These are phyloP conservation scores for Meloe dianella DNA, from an alignment of 2,888 invertebrate genomes.

Conservation along the genomic window DNA sequence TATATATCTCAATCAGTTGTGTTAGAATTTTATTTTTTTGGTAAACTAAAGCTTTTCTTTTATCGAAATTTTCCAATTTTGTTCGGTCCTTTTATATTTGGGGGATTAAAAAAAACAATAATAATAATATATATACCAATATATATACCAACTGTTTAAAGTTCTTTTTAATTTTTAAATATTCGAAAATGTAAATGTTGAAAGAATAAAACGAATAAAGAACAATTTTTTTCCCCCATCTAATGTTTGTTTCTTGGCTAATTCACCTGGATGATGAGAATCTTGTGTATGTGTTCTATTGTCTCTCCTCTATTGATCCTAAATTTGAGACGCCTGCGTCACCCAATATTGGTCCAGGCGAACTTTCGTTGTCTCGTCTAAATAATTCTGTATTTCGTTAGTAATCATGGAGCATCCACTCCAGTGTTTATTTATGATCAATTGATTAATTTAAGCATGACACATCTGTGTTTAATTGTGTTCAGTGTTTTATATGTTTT, in stretches of 20 bases:
- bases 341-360: slow-evolving; percentile 31
- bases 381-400: no score
- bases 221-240: slow-evolving; percentile 28
- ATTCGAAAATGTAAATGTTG: slow-evolving; percentile 34
- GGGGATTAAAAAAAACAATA: slow-evolving; percentile 26
- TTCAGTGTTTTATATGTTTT: slow-evolving; percentile 25
- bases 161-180: slow-evolving; percentile 35
- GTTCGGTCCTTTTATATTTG: not conserved
- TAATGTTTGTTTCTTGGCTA: slow-evolving; percentile 9
- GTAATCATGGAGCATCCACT: no score
- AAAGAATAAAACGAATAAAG: slow-evolving; percentile 29
- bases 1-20: not conserved
- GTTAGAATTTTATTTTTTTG: slow-evolving; percentile 23
- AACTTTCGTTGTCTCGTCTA: not conserved
- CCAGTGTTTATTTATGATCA: no score
- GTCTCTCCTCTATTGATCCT: slow-evolving; percentile 41
- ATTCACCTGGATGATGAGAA: not conserved
- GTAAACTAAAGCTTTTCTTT: slow-evolving; percentile 8
- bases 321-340: slow-evolving; percentile 38
- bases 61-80: not conserved
- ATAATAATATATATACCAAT: no score
- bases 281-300: not conserved
- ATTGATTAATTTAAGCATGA: slow-evolving; percentile 13
- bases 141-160: slow-evolving; percentile 44
- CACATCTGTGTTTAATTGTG: slow-evolving; percentile 13